Evolutionary conservation across 2,888 invertebrate genomes (phyloP), one percentile per base, ranked within the genome.

Genomic region (Drosophila macrothrix): DNA sequence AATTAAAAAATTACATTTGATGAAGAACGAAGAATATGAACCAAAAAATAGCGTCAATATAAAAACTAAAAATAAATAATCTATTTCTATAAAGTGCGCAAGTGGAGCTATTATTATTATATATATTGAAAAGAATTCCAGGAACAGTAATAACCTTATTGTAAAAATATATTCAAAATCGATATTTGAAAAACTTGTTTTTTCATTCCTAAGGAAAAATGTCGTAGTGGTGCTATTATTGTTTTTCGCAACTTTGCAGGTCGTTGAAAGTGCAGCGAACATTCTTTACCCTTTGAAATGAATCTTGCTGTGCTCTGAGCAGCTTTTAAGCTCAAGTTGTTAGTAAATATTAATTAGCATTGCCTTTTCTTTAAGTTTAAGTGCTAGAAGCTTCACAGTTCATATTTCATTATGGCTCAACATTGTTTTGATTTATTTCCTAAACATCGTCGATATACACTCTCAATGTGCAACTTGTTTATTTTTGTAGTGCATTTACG

Each of bases 401-500:
- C 22, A 49, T n/a, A n/a, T 29, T 7, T 46, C 46, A 25, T 46
- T 1, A 33, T 67, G 25, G 25, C 12, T 25, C 41, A 41, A 14
- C 14, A 41, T 3, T 33, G 28, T 43, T 19, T 39, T 37, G 29
- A 37, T 16, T 6, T 29, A 43, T 66, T 66, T 54, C 41, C 19
- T 10, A 29, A 65, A 56, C 41, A 41, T 33, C 41, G 39, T 31
- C 49, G 33, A 37, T 56, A 33, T 56, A 16, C 14, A 35, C 5
- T 55, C 16, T 43, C 56, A 61, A 41, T 58, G 55, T 39, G 49
- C 39, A 71, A 49, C 64, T 64, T 56, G 39, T 71, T 10, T 16
- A 66, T 43, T 66, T 66, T 50, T 53, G 33, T 62, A 50, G 58
- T 59, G 67, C 76, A 75, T 73, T 78, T 67, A 54, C 49, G 46